Evolutionary conservation across 2,113 vertebrate genomes (phyloP).

Genomic region (Shinisaurus crocodilurus): DNA sequence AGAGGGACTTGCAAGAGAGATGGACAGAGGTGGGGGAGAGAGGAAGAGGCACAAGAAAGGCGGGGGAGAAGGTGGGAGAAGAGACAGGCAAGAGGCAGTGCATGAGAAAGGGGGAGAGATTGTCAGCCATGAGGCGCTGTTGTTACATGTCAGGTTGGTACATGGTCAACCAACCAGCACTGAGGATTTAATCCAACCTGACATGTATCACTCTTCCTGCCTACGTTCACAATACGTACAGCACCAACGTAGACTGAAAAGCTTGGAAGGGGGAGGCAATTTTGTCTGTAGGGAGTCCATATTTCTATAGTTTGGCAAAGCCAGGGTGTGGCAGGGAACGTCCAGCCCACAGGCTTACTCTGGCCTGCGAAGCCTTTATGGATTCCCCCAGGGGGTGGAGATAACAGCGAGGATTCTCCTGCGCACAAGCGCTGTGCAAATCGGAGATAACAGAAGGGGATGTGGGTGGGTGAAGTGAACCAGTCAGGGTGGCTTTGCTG

Average conservation of each 20-base stretch:
- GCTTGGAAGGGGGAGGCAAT: not conserved
- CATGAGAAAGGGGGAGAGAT: not conserved
- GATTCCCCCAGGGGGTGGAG: too few relatives aligned
- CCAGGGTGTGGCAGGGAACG: not conserved
- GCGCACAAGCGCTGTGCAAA: too few relatives aligned
- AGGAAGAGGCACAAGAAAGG: not conserved
- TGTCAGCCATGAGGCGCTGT: not conserved
- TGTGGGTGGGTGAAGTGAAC: too few relatives aligned
- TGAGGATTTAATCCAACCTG: not conserved
- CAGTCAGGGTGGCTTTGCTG: too few relatives aligned
- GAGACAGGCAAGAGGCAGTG: not conserved
- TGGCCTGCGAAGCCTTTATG: too few relatives aligned
- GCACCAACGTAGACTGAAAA: not conserved
- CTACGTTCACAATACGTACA: too few relatives aligned
- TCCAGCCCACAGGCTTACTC: too few relatives aligned
- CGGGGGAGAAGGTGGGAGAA: not conserved
- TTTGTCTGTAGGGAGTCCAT: not conserved
- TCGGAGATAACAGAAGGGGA: too few relatives aligned
- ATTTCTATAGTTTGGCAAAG: not conserved
- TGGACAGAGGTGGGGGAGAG: not conserved
- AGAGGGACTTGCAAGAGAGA: not conserved
- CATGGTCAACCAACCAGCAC: not conserved
- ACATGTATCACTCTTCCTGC: not conserved
- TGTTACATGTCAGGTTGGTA: not conserved
- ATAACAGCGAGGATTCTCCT: too few relatives aligned